A percentile compares a stretch with the other conserved stretches of the same genome.
Evolutionary conservation across 2,888 invertebrate species (phyloP).

Genomic region (Napeogenes inachia): DNA sequence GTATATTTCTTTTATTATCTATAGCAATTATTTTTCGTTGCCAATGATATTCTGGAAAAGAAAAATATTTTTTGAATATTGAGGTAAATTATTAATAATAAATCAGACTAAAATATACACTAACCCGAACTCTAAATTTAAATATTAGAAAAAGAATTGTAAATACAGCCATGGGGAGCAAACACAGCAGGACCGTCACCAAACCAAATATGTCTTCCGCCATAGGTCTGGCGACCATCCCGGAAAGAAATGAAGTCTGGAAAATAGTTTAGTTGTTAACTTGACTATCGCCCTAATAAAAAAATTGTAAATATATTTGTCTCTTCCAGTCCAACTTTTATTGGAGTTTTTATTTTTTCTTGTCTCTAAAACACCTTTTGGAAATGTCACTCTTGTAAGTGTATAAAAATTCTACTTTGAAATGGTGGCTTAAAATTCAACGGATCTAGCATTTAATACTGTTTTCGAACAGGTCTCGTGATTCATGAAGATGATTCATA

Average conservation of each 20-base stretch:
- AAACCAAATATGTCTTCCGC: slow-evolving; percentile 47
- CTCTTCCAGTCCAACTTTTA: no score
- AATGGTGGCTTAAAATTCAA: no score
- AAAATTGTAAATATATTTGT: no score
- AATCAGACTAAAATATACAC: slow-evolving; percentile 20
- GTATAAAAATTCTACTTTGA: no score
- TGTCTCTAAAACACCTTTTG: no score
- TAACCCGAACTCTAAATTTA: slow-evolving; percentile 64
- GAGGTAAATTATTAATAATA: slow-evolving; percentile 4
- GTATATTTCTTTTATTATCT: slow-evolving; percentile 22
- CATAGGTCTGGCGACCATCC: slow-evolving; percentile 37
- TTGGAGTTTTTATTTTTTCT: no score
- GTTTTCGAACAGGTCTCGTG: no score
- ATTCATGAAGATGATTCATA: no score
- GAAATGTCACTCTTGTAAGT: no score
- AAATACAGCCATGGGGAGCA: slow-evolving; percentile 46
- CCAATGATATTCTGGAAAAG: slow-evolving; percentile 62
- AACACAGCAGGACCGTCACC: slow-evolving; percentile 39
- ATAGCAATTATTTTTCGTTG: slow-evolving; percentile 49
- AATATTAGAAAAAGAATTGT: slow-evolving; percentile 52
- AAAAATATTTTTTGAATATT: background rate
- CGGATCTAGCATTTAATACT: no score
- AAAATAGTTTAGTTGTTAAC: background rate
- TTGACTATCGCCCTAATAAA: no score
- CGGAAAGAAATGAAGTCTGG: slow-evolving; percentile 44